A percentile compares a stretch with the other conserved stretches of the same genome.
Evolutionary conservation across 2,888 invertebrate species (phyloP).

Genomic region (Dendrolimus pini): DNA sequence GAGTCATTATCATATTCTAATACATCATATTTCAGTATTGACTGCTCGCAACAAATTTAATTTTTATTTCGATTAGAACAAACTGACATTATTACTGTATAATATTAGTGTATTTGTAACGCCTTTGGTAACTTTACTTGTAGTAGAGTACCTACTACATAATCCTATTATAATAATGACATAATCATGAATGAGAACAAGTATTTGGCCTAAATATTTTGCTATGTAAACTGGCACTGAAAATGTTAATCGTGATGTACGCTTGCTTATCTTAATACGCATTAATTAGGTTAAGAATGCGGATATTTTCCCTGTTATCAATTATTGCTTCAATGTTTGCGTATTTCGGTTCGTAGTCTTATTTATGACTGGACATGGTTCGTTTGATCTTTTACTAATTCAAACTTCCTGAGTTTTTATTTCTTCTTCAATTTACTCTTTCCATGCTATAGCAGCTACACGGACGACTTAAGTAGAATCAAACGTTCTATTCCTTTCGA

Average conservation of each 20-base stretch:
- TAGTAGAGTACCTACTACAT: conserved; percentile 13
- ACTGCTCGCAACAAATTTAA: not conserved
- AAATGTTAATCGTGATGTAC: not conserved
- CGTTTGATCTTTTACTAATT: too few relatives aligned
- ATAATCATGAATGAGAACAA: conserved; percentile 31
- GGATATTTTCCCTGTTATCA: not conserved
- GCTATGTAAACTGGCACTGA: conserved; percentile 6
- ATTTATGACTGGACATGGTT: too few relatives aligned
- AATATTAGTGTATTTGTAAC: not conserved
- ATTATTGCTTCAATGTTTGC: not conserved
- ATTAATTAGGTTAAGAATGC: not conserved
- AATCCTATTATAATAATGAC: conserved; percentile 28
- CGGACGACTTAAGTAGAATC: too few relatives aligned
- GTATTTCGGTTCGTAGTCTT: too few relatives aligned
- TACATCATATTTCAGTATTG: not conserved
- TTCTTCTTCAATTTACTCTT: too few relatives aligned
- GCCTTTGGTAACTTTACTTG: not conserved
- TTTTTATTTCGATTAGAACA: not conserved
- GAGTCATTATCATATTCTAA: too few relatives aligned
- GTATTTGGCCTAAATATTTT: conserved; percentile 35
- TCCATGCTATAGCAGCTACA: too few relatives aligned
- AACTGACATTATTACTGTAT: not conserved
- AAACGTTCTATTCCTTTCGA: too few relatives aligned
- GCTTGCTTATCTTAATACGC: not conserved
- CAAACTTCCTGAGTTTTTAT: too few relatives aligned